Base-by-base conservation (phyloP, 2,113 vertebrate species). In the Neoarius graeffei region DNA sequence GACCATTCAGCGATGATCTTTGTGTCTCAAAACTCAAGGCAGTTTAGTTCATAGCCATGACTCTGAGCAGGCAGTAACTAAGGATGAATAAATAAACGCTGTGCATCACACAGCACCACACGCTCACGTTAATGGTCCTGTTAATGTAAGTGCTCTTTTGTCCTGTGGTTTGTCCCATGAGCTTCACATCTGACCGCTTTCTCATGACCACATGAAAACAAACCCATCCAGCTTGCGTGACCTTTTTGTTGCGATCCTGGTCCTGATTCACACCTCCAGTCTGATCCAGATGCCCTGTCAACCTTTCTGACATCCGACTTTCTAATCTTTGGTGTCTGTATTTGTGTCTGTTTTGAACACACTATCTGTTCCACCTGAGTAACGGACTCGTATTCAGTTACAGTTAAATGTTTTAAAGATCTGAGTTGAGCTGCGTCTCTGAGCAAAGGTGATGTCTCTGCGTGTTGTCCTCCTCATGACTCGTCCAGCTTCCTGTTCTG, bases 401-500 rank as follows among this genome's bases (percentile, higher is more conserved):
- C 71, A 56, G 42, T 6, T 25, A 6, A 25, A 13, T 0, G 20
- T 10, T 7, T 35, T 74, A 23, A 25, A 76, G 8, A 27, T 81
- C 79, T 35, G 54, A 81, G 19, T 57, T 57, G 77, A 30, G 77
- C 77, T 81, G 77, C 54, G 54, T 7, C 5, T 56, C 50, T 57
- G 25, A 57, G 59, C 54, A 27, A 81, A 57, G 52, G 4, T 9
- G 4, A 30, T 20, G 79, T 81, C n/a, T 81, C n/a, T 4, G 77
- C 10, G n/a, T 81, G 80, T 60, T 6, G 15, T 81, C n/a, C 27
- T 60, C 27, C 30, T 81, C 27, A 59, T 6, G 25, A 20, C 17
- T 57, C 56, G 56, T 81, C 8, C 80, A 71, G 85, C 88, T 73
- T 77, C 81, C 60, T 48, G 66, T 82, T 69, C 57, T 67, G 57